These are phyloP conservation scores for Mesodorylaimus sp. DNA, from an alignment of 2,888 invertebrate genomes.

Conservation along the genomic window DNA sequence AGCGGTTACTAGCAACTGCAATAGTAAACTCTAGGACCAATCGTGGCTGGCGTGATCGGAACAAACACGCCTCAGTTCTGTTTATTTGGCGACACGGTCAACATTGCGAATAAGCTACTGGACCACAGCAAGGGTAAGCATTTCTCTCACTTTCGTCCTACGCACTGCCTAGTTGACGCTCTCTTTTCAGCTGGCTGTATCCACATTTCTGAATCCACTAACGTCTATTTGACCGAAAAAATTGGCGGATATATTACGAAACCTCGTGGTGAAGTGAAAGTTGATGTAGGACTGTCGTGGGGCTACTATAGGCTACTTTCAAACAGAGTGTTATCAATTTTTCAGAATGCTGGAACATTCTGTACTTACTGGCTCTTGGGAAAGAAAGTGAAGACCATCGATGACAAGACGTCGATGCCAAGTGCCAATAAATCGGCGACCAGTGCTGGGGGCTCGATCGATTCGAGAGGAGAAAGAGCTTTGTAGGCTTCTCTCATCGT, in stretches of 20 bases:
- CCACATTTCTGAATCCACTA: slow-evolving; percentile 12
- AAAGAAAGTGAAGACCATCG: slow-evolving; percentile 2
- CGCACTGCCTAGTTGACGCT: not conserved
- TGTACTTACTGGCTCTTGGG: slow-evolving; percentile 8
- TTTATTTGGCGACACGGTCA: slow-evolving; percentile 2
- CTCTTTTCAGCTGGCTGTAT: slow-evolving; percentile 12
- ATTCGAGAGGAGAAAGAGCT: too few relatives aligned
- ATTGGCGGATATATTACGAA: slow-evolving; percentile 19
- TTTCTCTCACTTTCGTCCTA: not conserved
- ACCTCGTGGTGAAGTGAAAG: slow-evolving; percentile 16
- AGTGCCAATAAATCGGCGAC: too few relatives aligned
- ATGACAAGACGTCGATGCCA: slow-evolving; percentile 4
- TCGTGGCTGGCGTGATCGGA: not conserved
- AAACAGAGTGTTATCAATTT: not conserved
- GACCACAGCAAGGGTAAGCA: slow-evolving; percentile 2
- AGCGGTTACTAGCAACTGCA: too few relatives aligned
- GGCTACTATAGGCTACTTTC: too few relatives aligned
- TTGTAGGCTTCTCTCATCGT: too few relatives aligned
- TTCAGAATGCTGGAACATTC: slow-evolving; percentile 5
- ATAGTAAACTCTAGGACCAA: too few relatives aligned
- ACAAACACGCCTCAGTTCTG: not conserved
- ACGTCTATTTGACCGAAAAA: slow-evolving; percentile 13
- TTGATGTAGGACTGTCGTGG: slow-evolving; percentile 5
- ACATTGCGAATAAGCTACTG: not conserved
- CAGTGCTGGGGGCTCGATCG: too few relatives aligned